These are phyloP conservation scores for Drosophila paranaensis DNA, from an alignment of 2,888 invertebrate species.

Conservation along the genomic window DNA sequence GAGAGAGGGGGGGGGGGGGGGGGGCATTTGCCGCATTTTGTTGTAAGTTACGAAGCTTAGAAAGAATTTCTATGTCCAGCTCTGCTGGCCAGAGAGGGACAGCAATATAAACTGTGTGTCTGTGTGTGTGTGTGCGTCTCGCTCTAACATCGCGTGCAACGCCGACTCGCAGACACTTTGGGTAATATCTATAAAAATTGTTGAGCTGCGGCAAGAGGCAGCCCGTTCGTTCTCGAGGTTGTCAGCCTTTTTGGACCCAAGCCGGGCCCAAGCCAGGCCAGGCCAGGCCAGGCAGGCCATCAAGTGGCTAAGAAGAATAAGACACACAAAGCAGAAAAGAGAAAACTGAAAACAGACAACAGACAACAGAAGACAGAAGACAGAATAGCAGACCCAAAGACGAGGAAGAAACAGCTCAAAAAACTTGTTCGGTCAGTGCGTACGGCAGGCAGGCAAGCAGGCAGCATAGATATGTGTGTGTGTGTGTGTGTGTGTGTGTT, in stretches of 20 bases:
- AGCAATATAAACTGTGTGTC: background rate
- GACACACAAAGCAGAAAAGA: constrained; percentile 63
- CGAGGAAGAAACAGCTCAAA: constrained; percentile 32
- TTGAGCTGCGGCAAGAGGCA: constrained; percentile 27
- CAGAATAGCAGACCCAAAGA: constrained; percentile 36
- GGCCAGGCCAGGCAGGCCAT: constrained; percentile 41
- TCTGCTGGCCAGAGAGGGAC: constrained; percentile 31
- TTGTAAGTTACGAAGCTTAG: constrained; percentile 47
- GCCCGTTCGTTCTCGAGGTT: constrained; percentile 69
- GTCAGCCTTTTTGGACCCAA: constrained; percentile 77
- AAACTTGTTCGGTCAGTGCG: constrained; percentile 77
- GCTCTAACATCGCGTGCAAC: constrained; percentile 65
- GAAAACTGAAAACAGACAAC: constrained; percentile 35
- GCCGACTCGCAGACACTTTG: constrained; percentile 69
- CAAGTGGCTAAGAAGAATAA: constrained; percentile 70
- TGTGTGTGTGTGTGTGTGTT: constrained; percentile 19
- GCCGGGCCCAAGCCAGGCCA: constrained; percentile 52
- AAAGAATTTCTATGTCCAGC: constrained; percentile 67
- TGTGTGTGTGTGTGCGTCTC: constrained; percentile 23
- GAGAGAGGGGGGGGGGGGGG: constrained; percentile 7
- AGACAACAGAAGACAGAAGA: constrained; percentile 33
- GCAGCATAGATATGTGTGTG: constrained; percentile 43
- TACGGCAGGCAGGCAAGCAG: constrained; percentile 49
- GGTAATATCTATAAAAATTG: constrained; percentile 75
- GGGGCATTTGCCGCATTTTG: constrained; percentile 51